These are phyloP conservation scores for Lacerta bilineata DNA, from an alignment of 2,797 vertebrate species.

Conservation along the genomic window DNA sequence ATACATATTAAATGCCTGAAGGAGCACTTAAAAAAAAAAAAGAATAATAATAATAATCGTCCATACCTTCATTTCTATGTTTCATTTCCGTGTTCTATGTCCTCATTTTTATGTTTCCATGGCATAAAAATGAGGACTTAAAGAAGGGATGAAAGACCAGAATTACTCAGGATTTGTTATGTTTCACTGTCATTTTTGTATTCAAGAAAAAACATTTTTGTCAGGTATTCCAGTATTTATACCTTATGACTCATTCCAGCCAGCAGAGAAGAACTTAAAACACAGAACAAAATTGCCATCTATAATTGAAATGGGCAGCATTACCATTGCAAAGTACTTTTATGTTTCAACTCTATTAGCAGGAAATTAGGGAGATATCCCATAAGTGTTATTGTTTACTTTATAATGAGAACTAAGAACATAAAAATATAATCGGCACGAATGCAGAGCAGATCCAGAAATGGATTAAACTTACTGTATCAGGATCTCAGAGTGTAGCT, in stretches of 20 bases:
- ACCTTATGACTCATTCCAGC: conserved; percentile 50
- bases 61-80: no score
- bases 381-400: conserved; percentile 64
- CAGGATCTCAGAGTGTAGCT: conserved; percentile 18
- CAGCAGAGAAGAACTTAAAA: conserved; percentile 58
- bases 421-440: conserved; percentile 58
- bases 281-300: conserved; percentile 59
- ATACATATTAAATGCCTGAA: conserved; percentile 4
- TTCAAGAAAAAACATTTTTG: background rate
- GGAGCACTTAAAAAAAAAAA: background rate
- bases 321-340: conserved; percentile 64
- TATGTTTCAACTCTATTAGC: conserved; percentile 72
- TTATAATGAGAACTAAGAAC: conserved; percentile 65
- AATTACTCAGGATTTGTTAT: background rate
- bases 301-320: conserved; percentile 65
- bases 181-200: conserved; percentile 5
- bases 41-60: background rate
- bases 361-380: conserved; percentile 66
- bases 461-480: conserved; percentile 59
- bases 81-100: no score
- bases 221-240: conserved; percentile 18
- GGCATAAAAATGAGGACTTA: background rate
- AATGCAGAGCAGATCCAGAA: conserved; percentile 51
- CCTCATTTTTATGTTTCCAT: background rate
- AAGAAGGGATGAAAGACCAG: background rate